Conservation (phyloP, 2,113 vertebrate genomes). For the Urocitellus parryii region DNA sequence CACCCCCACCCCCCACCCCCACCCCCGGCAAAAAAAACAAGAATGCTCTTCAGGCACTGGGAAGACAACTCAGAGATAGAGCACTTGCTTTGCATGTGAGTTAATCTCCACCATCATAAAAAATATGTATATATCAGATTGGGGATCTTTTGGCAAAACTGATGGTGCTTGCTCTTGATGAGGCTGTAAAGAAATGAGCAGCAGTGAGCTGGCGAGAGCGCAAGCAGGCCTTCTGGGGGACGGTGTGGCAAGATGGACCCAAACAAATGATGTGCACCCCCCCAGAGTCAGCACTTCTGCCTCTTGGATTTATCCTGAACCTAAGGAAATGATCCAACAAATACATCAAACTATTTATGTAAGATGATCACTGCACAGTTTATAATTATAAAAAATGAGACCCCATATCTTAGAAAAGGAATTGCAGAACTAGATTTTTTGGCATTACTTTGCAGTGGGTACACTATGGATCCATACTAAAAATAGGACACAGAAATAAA, state of each 20-base stretch:
- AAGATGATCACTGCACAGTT: not conserved
- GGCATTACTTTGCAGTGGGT: not conserved
- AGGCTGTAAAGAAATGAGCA: not conserved
- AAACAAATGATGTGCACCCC: not conserved
- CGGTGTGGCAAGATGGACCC: not conserved
- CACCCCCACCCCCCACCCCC: no score
- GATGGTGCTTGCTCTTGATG: not conserved
- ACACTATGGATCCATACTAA: not conserved
- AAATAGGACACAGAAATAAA: not conserved
- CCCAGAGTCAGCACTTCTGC: not conserved
- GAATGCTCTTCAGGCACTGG: not conserved
- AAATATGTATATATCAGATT: not conserved
- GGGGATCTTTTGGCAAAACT: slow-evolving; percentile 1
- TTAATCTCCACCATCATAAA: no score
- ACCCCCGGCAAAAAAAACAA: not conserved
- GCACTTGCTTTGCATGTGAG: not conserved
- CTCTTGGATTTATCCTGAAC: slow-evolving; percentile 9
- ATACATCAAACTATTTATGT: not conserved
- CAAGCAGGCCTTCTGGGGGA: not conserved
- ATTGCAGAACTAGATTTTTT: not conserved
- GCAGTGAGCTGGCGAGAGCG: not conserved
- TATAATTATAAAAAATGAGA: slow-evolving; percentile 22
- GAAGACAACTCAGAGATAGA: not conserved
- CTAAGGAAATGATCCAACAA: not conserved
- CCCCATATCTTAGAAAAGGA: not conserved